Percentiles rank a stretch among this genome's conserved stretches.
These are phyloP conservation scores for Cephus rjabovi DNA, from an alignment of 2,888 invertebrate species.

Conservation along the genomic window DNA sequence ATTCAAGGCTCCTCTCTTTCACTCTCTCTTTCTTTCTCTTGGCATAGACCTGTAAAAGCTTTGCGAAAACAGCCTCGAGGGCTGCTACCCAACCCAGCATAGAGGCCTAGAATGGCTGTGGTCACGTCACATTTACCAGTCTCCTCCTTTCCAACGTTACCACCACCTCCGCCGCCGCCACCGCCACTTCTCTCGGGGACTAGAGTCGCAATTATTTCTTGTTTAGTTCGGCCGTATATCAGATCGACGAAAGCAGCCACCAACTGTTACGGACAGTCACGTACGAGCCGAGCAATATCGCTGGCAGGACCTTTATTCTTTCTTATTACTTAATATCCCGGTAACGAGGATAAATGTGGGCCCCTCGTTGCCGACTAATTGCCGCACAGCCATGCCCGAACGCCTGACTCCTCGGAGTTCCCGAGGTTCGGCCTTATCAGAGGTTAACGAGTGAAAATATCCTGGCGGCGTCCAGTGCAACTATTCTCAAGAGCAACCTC, in stretches of 20 bases:
- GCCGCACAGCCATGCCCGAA: constrained; percentile 12
- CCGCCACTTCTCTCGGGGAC: too few species aligned
- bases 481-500: not conserved
- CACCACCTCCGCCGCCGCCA: too few species aligned
- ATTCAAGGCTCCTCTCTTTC: not conserved
- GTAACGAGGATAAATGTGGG: constrained; percentile 46
- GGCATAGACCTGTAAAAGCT: not conserved
- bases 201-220: constrained; percentile 42
- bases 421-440: not conserved
- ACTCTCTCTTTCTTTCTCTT: not conserved
- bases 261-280: constrained; percentile 42
- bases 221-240: constrained; percentile 44
- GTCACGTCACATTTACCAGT: not conserved
- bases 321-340: constrained; percentile 50
- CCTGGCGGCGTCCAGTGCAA: not conserved
- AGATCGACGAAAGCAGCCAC: constrained; percentile 34
- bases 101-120: not conserved
- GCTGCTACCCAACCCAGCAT: too few species aligned
- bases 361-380: constrained; percentile 35
- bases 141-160: too few species aligned
- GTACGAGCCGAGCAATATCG: constrained; percentile 44
- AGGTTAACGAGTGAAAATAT: not conserved
- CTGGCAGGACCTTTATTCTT: constrained; percentile 41
- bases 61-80: not conserved
- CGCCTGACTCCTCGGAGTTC: not conserved